Percentiles rank a stretch among this genome's conserved stretches.
phyloP scores from a whole-genome alignment of 92 coral and sea anemone genomes.

The Diadumene lineata region DNA sequence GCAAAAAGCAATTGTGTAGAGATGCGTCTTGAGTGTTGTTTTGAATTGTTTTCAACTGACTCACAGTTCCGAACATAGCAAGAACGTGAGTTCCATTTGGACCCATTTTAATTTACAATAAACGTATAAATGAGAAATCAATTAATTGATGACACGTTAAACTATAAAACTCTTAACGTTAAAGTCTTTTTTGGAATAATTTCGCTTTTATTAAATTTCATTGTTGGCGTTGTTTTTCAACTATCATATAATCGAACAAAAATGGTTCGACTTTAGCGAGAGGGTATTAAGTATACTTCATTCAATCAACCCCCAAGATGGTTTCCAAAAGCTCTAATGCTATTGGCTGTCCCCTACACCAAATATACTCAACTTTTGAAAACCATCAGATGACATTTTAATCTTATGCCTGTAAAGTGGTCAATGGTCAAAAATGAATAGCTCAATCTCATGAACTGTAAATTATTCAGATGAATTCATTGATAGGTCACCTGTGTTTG shows the following conservation, averaged over 20 bases:
- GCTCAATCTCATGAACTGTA: slow-evolving; percentile 27
- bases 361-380: background rate
- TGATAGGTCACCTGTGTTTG: slow-evolving; percentile 22
- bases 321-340: background rate
- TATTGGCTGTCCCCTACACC: no score
- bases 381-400: background rate
- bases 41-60: no score
- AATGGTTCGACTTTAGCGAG: background rate
- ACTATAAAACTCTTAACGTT: no score
- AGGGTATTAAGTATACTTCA: background rate
- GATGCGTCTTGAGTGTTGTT: no score
- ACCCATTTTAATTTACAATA: no score
- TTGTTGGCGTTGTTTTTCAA: background rate
- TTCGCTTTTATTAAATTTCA: no score
- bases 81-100: no score
- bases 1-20: no score
- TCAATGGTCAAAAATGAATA: slow-evolving; percentile 20
- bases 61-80: no score
- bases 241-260: background rate
- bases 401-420: slow-evolving; percentile 1
- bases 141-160: no score
- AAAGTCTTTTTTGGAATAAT: no score
- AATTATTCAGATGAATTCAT: slow-evolving; percentile 20
- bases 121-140: no score
- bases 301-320: background rate